These are phyloP conservation scores for Iphiclides podalirius DNA, from an alignment of 2,888 invertebrate species.

Conservation along the genomic window DNA sequence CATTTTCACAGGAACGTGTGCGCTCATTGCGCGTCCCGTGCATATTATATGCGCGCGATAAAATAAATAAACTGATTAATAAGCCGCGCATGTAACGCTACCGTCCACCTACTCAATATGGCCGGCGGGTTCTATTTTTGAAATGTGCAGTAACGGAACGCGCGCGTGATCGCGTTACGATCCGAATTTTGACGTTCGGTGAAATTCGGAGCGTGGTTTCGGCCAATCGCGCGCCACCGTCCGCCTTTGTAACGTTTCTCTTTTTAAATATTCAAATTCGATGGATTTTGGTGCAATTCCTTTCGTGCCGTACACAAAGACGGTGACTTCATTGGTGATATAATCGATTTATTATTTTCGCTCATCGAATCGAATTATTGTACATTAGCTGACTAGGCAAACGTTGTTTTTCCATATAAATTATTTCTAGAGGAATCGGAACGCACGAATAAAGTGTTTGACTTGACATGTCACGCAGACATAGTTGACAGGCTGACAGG, in stretches of 20 bases:
- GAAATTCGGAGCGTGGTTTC: conserved; percentile 62
- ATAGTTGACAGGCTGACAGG: too few relatives aligned
- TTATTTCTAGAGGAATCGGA: too few relatives aligned
- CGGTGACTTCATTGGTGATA: neutral
- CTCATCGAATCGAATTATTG: neutral
- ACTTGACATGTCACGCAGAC: too few relatives aligned
- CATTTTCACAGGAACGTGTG: conserved; percentile 48
- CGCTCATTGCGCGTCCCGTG: conserved; percentile 46
- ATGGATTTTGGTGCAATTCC: conserved; percentile 40
- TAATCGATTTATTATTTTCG: conserved; percentile 1
- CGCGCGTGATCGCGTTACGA: conserved; percentile 71
- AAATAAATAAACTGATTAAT: conserved; percentile 74
- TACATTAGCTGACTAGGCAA: neutral
- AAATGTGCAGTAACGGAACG: conserved; percentile 77
- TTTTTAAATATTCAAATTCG: conserved; percentile 60
- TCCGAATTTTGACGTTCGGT: conserved; percentile 73
- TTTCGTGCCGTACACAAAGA: conserved; percentile 9
- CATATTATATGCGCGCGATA: conserved; percentile 69
- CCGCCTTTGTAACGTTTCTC: conserved; percentile 62
- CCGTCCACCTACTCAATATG: conserved; percentile 69
- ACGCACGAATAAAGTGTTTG: too few relatives aligned
- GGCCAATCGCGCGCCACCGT: conserved; percentile 44
- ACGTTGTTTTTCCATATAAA: too few relatives aligned
- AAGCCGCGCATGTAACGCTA: conserved; percentile 67
- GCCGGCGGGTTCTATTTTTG: conserved; percentile 76